Evolutionary conservation across 2,888 invertebrate genomes (phyloP), one percentile per base, ranked within the genome.

Genomic region (Mellilla xanthometata): DNA sequence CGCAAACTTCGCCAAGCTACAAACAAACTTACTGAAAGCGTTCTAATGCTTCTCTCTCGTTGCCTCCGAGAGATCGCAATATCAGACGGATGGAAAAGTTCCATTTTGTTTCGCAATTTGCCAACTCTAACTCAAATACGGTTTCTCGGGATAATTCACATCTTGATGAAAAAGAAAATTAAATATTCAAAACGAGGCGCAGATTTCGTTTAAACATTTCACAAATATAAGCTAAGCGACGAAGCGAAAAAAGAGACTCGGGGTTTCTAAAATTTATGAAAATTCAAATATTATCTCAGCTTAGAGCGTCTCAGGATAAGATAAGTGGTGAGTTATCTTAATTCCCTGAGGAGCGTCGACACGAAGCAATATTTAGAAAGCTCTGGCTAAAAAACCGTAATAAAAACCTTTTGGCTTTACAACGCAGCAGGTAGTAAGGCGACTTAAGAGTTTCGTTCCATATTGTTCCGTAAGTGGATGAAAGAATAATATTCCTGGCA

Each of bases 291-390:
- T 66, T 75, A 80, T 80, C 72, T 65, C 52, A 61, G 71, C 72
- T 72, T 64, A 69, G 66, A 65, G 63, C 65, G 68, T 62, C 65
- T 64, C 60, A 43, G 58, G 81, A 79, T 84, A 81, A 82, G 84
- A 86, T 86, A 87, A 78, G 68, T 49, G 53, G 60, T 70, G 60
- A 60, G 70, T 77, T 85, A 81, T 81, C 81, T 74, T 30, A 67
- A 66, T 66, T 62, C 72, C 72, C 70, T 51, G 63, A 68, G 76
- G 70, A 62, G 62, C 52, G 62, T 62, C 32, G 66, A 65, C 65
- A 65, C 60, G 65, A 67, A 62, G 72, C 62, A 73, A 78, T 79
- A 72, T 77, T 83, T 79, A 76, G 78, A 80, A 77, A 81, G 72
- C 65, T 60, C 58, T 65, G 56, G 56, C 52, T 52, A 61, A 76